Conservation (phyloP, 2,797 vertebrate genomes). For the Cryptoblepharus egeriae region DNA sequence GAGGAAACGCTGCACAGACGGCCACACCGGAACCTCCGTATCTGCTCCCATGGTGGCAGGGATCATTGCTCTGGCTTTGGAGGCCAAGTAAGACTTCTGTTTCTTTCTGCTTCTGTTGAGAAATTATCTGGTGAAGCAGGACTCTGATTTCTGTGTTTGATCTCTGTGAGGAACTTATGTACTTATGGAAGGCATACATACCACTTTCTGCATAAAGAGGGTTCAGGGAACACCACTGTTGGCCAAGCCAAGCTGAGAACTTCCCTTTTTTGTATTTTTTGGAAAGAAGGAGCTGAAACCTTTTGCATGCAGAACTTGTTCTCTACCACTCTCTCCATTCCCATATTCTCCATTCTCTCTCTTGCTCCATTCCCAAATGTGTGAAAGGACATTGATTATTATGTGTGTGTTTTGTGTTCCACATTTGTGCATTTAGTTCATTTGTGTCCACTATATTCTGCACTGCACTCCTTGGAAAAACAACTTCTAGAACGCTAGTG, state of each 20-base stretch:
- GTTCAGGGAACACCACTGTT: too few species aligned
- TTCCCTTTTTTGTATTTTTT: not conserved
- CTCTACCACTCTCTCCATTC: not conserved
- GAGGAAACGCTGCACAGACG: conserved; percentile 79
- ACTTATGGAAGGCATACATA: too few species aligned
- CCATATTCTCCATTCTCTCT: too few species aligned
- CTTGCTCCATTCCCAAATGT: too few species aligned
- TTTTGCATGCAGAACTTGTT: not conserved
- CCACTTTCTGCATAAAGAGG: not conserved
- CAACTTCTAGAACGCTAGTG: not conserved
- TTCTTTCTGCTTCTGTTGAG: fast-evolving
- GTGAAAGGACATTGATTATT: not conserved
- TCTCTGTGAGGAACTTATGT: not conserved
- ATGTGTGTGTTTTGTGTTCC: not conserved
- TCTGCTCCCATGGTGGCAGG: conserved; percentile 84
- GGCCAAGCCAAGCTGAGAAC: not conserved
- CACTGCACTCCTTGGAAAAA: not conserved
- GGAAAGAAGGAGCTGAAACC: too few species aligned
- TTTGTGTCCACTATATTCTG: not conserved
- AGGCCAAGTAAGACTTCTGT: conserved; percentile 80
- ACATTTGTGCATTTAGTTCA: not conserved
- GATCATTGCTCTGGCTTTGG: conserved; percentile 81
- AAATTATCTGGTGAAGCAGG: not conserved
- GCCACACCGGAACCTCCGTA: conserved; percentile 83
- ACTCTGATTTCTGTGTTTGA: too few species aligned